These are phyloP conservation scores for Eidolon dupreanum DNA, from an alignment of 2,797 vertebrate species.

Conservation along the genomic window DNA sequence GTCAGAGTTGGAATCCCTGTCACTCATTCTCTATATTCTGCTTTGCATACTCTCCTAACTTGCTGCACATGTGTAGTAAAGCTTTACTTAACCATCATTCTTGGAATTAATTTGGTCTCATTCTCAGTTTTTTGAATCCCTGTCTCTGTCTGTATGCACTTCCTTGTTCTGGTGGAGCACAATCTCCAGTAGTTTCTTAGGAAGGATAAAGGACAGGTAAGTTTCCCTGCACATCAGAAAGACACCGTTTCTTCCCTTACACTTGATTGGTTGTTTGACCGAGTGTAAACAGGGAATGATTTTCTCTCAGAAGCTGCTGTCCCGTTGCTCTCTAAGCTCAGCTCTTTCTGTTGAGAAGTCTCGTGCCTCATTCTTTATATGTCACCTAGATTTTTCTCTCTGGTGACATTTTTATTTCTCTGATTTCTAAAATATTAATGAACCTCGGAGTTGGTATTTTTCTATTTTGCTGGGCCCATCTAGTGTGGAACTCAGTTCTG, in stretches of 20 bases:
- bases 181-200: neutral
- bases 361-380: neutral
- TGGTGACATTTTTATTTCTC: neutral
- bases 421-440: slow-evolving; percentile 22
- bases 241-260: fast-evolving
- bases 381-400: neutral
- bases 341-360: neutral
- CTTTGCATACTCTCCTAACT: neutral
- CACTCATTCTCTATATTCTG: neutral
- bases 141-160: neutral
- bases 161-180: neutral
- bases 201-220: neutral
- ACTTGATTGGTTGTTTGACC: neutral
- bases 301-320: neutral
- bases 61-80: neutral
- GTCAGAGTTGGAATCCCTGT: neutral
- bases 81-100: neutral
- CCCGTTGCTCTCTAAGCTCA: neutral
- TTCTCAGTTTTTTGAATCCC: neutral
- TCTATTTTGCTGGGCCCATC: neutral
- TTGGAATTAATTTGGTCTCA: neutral
- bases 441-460: neutral
- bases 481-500: neutral
- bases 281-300: neutral
- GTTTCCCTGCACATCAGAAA: neutral